A percentile compares a stretch with the other conserved stretches of the same genome.
Conservation (phyloP, 2,113 vertebrate species). For the Cisticola juncidis region DNA sequence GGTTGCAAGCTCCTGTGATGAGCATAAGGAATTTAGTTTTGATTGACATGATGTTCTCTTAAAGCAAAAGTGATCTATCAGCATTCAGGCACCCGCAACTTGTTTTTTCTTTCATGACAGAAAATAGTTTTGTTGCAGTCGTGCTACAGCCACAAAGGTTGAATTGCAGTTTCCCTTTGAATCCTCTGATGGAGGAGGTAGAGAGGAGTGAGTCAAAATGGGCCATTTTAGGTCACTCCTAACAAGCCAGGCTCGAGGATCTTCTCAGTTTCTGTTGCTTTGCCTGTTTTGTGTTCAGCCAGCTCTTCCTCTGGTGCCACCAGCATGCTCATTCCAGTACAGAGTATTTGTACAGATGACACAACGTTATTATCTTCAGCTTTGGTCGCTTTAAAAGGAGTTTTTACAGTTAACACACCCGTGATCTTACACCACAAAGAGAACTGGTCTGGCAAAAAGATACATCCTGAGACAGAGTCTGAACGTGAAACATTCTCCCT, state of each 20-base stretch:
- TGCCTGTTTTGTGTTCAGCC: slow-evolving; percentile 38
- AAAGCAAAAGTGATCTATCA: slow-evolving; percentile 58
- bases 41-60: slow-evolving; percentile 55
- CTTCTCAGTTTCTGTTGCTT: slow-evolving; percentile 50
- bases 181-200: slow-evolving; percentile 34
- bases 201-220: slow-evolving; percentile 39
- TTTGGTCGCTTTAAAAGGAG: not conserved
- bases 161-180: slow-evolving; percentile 64
- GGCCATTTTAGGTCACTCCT: slow-evolving; percentile 55
- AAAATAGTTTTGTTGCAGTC: slow-evolving; percentile 55
- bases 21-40: slow-evolving; percentile 57
- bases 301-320: not conserved
- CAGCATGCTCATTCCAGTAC: slow-evolving; percentile 35
- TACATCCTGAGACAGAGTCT: not conserved
- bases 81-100: slow-evolving; percentile 46
- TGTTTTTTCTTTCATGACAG: slow-evolving; percentile 58
- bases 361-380: slow-evolving; percentile 5
- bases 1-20: slow-evolving; percentile 40
- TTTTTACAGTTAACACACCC: slow-evolving; percentile 50
- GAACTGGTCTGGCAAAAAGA: slow-evolving; percentile 18
- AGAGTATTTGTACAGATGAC: slow-evolving; percentile 17
- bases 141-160: slow-evolving; percentile 13
- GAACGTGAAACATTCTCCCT: slow-evolving; percentile 18
- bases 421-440: slow-evolving; percentile 6
- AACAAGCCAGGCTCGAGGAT: slow-evolving; percentile 38